These are phyloP conservation scores for Neotragus moschatus DNA, from an alignment of 2,113 vertebrate species.

Conservation along the genomic window DNA sequence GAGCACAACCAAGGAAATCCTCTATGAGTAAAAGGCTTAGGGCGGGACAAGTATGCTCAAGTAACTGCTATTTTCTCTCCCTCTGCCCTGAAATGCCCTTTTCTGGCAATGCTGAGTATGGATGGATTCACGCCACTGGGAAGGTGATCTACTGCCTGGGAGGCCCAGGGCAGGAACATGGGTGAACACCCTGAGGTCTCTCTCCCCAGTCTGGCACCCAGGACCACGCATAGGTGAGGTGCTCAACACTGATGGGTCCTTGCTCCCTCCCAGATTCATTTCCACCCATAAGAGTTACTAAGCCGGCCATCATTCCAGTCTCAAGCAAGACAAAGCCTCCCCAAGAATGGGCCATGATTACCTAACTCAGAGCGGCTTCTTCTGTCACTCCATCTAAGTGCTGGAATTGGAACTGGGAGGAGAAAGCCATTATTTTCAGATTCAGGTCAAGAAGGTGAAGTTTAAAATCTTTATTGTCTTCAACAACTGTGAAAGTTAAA, in stretches of 20 bases:
- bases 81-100: neutral
- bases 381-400: neutral
- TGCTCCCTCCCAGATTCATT: neutral
- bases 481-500: neutral
- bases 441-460: neutral
- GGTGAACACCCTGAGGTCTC: neutral
- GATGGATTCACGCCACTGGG: fast-evolving
- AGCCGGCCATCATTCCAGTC: too few species aligned
- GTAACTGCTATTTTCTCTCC: neutral
- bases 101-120: neutral
- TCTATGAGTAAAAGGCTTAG: too few species aligned
- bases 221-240: fast-evolving
- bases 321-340: neutral
- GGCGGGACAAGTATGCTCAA: fast-evolving
- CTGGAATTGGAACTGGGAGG: too few species aligned
- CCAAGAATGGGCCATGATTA: neutral
- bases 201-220: neutral
- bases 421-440: neutral
- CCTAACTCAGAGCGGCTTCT: conserved; percentile 40
- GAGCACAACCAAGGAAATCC: neutral
- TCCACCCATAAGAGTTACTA: neutral
- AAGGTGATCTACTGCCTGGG: fast-evolving
- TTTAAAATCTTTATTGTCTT: neutral
- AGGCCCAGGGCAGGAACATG: fast-evolving
- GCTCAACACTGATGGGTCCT: neutral